Conservation (phyloP, 2,888 invertebrate genomes). For the Acleris cristana region DNA sequence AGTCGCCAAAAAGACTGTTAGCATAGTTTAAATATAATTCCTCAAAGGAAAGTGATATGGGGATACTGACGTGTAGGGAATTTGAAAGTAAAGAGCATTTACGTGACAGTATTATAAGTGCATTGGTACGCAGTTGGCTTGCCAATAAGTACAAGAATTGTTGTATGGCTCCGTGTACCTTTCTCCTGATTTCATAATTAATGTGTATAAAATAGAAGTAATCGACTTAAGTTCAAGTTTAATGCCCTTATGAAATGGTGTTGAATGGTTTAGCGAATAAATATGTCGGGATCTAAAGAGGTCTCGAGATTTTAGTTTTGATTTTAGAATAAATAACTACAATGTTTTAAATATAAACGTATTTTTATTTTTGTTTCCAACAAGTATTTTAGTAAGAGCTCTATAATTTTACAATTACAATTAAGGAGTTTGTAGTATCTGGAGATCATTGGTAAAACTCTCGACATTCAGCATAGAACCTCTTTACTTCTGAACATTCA, state of each 20-base stretch:
- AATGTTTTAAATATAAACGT: slow-evolving; percentile 33
- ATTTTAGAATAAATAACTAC: slow-evolving; percentile 37
- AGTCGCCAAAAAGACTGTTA: slow-evolving; percentile 75
- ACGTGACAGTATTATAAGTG: slow-evolving; percentile 79
- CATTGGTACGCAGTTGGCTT: slow-evolving; percentile 62
- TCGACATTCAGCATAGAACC: slow-evolving; percentile 60
- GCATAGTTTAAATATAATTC: slow-evolving; percentile 74
- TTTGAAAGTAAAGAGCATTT: slow-evolving; percentile 71
- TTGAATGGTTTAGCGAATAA: slow-evolving; percentile 51
- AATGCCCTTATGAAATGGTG: slow-evolving; percentile 58
- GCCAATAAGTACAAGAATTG: slow-evolving; percentile 42
- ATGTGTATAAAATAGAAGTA: slow-evolving; percentile 63
- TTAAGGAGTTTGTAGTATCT: not conserved
- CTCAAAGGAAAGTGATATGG: slow-evolving; percentile 79
- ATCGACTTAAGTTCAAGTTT: slow-evolving; percentile 51
- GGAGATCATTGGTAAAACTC: slow-evolving; percentile 47
- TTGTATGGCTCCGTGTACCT: slow-evolving; percentile 47
- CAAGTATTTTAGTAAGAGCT: not conserved
- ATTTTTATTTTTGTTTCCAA: slow-evolving; percentile 16
- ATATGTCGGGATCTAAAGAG: slow-evolving; percentile 19
- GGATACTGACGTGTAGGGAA: slow-evolving; percentile 75
- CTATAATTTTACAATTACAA: not conserved
- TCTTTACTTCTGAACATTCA: slow-evolving; percentile 54
- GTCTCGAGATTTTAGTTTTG: slow-evolving; percentile 32
- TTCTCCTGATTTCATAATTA: slow-evolving; percentile 60